A percentile compares a stretch with the other conserved stretches of the same genome.
Conservation (phyloP, 2,797 vertebrate genomes). For the Peromyscus aztecus region DNA sequence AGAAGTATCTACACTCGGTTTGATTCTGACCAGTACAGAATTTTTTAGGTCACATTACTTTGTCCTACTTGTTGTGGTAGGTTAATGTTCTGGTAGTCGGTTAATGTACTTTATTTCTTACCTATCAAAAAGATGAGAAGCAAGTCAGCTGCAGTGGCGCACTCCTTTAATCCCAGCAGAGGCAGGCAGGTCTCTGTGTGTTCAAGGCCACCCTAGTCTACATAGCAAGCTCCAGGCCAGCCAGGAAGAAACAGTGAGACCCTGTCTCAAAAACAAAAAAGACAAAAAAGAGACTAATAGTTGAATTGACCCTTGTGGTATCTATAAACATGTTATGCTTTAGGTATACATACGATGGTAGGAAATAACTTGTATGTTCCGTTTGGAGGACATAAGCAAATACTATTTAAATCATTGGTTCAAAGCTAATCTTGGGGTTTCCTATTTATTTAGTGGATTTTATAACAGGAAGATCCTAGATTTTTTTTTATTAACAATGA, state of each 20-base stretch:
- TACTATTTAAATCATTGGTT: conserved; percentile 55
- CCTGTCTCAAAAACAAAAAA: background rate
- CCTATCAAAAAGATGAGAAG: conserved; percentile 8
- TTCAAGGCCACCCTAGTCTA: background rate
- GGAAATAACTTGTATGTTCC: background rate
- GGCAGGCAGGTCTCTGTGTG: background rate
- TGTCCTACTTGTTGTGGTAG: conserved; percentile 43
- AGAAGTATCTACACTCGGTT: conserved; percentile 4
- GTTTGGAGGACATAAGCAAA: conserved; percentile 47
- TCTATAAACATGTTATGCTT: conserved; percentile 56
- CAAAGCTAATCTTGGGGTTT: conserved; percentile 29
- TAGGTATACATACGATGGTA: background rate
- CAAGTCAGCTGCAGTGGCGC: background rate
- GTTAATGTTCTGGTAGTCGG: background rate
- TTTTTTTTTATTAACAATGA: conserved; percentile 5
- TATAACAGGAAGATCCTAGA: background rate
- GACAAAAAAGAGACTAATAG: background rate
- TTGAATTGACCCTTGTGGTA: conserved; percentile 38
- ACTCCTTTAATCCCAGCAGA: background rate
- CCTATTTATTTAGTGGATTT: conserved; percentile 35
- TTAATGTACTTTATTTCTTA: conserved; percentile 43
- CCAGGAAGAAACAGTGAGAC: background rate
- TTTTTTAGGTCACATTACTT: conserved; percentile 52
- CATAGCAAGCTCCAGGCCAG: background rate
- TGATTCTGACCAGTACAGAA: conserved; percentile 2